Conservation (phyloP, 2,797 vertebrate genomes). For the Phataginus tetradactyla region DNA sequence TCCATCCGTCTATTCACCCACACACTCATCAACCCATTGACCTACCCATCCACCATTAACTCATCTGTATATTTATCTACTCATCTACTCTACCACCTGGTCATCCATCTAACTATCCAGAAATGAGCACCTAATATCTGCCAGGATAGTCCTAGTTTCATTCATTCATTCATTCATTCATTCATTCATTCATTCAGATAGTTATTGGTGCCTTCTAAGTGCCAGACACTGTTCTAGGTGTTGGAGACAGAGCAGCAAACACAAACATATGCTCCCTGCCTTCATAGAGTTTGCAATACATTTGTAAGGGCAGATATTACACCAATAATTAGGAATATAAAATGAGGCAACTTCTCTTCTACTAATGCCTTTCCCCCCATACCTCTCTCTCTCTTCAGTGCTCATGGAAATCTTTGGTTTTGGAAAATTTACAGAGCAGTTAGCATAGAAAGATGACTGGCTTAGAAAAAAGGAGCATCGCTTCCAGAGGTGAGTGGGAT, state of each 20-base stretch:
- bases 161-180: not conserved
- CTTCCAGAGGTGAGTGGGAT: not conserved
- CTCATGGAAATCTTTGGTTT: not conserved
- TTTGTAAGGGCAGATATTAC: not conserved
- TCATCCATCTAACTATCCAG: not conserved
- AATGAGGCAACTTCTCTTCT: not conserved
- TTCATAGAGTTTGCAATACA: not conserved
- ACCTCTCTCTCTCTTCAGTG: not conserved
- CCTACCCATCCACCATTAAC: not conserved
- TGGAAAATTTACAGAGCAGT: not conserved
- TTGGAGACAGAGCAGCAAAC: not conserved
- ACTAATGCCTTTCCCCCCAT: not conserved
- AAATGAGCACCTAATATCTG: not conserved
- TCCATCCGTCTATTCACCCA: too few relatives aligned
- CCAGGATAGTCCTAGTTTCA: not conserved
- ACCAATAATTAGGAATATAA: not conserved
- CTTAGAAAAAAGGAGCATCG: not conserved
- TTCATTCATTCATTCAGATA: not conserved
- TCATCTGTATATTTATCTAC: not conserved
- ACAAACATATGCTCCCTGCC: not conserved
- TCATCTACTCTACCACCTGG: not conserved
- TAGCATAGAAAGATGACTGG: not conserved
- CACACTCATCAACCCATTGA: not conserved
- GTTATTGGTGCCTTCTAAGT: not conserved
- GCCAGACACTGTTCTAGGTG: not conserved